Conservation (phyloP, 2,797 vertebrate genomes). For the Alexandromys oeconomus region DNA sequence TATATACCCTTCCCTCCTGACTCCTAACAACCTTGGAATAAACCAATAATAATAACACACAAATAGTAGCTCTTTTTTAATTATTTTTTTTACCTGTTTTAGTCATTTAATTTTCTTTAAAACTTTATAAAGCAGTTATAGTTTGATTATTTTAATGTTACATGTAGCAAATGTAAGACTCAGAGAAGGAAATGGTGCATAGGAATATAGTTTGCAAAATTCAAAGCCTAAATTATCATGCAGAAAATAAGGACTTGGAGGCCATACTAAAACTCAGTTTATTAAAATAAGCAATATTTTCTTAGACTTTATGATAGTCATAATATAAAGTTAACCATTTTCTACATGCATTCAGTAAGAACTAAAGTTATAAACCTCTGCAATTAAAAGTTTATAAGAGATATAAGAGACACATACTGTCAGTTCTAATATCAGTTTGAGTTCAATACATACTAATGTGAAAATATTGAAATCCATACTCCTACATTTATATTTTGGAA, state of each 20-base stretch:
- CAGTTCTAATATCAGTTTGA: background rate
- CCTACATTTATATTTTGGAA: background rate
- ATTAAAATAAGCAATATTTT: background rate
- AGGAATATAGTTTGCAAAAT: background rate
- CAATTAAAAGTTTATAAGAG: slow-evolving; percentile 24
- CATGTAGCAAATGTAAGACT: background rate
- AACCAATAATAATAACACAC: background rate
- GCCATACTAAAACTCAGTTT: background rate
- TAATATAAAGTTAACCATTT: background rate
- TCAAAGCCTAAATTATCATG: background rate
- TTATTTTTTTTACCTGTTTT: background rate
- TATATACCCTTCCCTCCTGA: background rate
- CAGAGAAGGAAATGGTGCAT: background rate
- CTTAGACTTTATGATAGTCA: background rate
- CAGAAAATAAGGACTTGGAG: background rate
- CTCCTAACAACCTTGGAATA: background rate
- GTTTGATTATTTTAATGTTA: background rate
- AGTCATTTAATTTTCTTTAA: background rate
- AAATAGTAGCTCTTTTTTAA: background rate
- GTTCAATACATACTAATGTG: background rate
- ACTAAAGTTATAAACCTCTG: background rate
- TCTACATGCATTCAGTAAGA: background rate
- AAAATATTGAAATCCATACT: background rate
- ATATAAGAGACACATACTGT: background rate
- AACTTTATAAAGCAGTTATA: background rate